phyloP scores from a whole-genome alignment of 2,113 vertebrate species.

The Syngnathus scovelli region DNA sequence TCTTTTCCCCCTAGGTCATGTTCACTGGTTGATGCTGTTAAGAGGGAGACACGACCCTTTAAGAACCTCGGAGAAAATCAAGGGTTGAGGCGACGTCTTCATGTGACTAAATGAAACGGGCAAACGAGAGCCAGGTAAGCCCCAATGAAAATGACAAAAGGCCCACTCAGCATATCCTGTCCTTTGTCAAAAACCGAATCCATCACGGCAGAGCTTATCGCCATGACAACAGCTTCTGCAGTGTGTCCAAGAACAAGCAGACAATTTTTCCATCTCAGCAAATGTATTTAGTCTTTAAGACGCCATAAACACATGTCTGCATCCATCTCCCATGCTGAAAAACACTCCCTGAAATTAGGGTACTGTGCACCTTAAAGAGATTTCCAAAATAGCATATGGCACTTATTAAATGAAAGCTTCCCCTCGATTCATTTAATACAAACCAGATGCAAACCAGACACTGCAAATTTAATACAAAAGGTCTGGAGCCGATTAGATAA shows the following conservation, averaged over 20 bases:
- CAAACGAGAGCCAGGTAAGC: conserved; percentile 40
- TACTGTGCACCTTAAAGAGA: background rate
- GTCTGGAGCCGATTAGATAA: conserved; percentile 45
- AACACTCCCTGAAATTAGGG: conserved; percentile 12
- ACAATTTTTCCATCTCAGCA: conserved; percentile 24
- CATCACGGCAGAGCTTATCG: conserved; percentile 56
- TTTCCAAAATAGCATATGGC: conserved; percentile 13
- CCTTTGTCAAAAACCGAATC: conserved; percentile 60
- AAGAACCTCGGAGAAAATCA: conserved; percentile 1
- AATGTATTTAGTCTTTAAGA: conserved; percentile 30
- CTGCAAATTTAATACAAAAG: conserved; percentile 45
- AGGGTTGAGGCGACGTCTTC: fast-evolving
- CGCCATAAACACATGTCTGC: conserved; percentile 23
- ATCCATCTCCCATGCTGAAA: conserved; percentile 16
- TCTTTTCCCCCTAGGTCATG: conserved; percentile 23
- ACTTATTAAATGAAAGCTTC: conserved; percentile 10
- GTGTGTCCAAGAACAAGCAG: conserved; percentile 46
- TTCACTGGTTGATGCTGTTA: conserved; percentile 55
- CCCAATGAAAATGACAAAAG: conserved; percentile 36
- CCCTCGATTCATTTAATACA: conserved; percentile 8
- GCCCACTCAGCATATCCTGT: conserved; percentile 60
- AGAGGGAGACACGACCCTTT: conserved; percentile 41
- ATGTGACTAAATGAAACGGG: background rate
- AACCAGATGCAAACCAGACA: conserved; percentile 22
- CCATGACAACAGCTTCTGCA: conserved; percentile 68